phyloP scores from a whole-genome alignment of 1,140 invertebrate genomes.

The Oedothorax gibbosus region DNA sequence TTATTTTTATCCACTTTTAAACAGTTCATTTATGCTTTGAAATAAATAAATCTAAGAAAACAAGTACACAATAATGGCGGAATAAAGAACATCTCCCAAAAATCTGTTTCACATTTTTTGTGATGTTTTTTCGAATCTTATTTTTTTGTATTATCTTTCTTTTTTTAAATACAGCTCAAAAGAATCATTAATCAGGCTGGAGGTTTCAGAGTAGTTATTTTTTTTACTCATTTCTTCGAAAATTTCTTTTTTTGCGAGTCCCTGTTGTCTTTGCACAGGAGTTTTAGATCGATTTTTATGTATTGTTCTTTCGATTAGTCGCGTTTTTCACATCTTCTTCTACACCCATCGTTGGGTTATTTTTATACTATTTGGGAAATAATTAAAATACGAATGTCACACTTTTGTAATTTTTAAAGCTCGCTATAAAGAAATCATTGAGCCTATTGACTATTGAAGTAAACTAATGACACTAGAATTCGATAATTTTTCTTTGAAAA shows the following conservation, averaged over 20 bases:
- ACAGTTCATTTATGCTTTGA: conserved; percentile 15
- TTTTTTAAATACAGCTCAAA: conserved; percentile 21
- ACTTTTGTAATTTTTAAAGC: too few species aligned
- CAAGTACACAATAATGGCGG: conserved; percentile 18
- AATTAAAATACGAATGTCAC: too few species aligned
- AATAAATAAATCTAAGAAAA: conserved; percentile 33
- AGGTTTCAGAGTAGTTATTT: conserved; percentile 7
- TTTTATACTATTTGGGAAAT: too few species aligned
- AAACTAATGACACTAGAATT: too few species aligned
- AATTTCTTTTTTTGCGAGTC: conserved; percentile 10
- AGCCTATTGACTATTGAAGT: too few species aligned
- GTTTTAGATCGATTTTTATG: conserved; percentile 25
- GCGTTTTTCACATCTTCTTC: not conserved
- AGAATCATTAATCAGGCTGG: conserved; percentile 33
- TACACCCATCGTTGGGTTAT: not conserved
- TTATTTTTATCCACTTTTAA: not conserved
- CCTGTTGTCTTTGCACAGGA: not conserved
- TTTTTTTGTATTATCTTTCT: not conserved
- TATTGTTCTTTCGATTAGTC: conserved; percentile 30
- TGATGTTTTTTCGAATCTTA: not conserved
- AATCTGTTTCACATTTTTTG: conserved; percentile 22
- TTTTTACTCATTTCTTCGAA: conserved; percentile 21
- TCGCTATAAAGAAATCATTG: too few species aligned
- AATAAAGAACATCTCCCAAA: conserved; percentile 33
- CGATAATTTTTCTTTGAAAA: too few species aligned